Base-by-base conservation (phyloP, 2,113 vertebrate genomes). In the Tachycineta bicolor region DNA sequence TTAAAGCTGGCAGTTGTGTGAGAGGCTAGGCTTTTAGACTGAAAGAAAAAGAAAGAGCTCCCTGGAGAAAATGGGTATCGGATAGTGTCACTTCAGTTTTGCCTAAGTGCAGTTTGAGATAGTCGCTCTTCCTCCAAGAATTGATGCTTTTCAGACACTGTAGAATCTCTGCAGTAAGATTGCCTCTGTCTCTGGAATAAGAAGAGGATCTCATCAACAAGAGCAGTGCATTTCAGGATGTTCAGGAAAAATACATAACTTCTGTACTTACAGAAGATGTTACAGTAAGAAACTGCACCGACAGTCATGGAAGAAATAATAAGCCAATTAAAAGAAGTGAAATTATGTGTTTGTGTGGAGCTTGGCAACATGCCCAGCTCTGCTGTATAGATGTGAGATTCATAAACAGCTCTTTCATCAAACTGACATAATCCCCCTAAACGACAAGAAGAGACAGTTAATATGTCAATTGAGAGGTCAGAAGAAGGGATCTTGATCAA, bases 341-440 rank as follows among this genome's bases (percentile, higher is more conserved):
- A 96, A 95, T 77, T 60, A 55, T 63, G 12, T 64, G 84, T 89
- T 73, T 55, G 33, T 80, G 71, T 84, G 31, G 74, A 73, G 24
- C 60, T 92, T 97, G 94, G 94, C 95, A 92, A 80, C 59, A 74
- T 41, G 69, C 85, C 83, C 58, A 81, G 20, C 25, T 92, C 80
- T 95, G 65, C 79, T 83, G 71, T 67, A 76, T 21, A 55, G 47
- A 24, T 6, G 58, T n/a, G 52, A 96, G 74, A 89, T 93, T 94
- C 87, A 91, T 94, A 94, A 96, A 89, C 65, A 87, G 43, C 90
- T 95, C 64, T 96, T 97, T 95, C 78, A 96, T 96, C 92, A 93
- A 67, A 79, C 33, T 56, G 41, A 94, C 55, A 65, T 92, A 96
- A 93, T 71, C 64, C 47, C 14, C 19, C 49, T 50, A 77, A 90